A percentile compares a stretch with the other conserved stretches of the same genome.
phyloP scores from a whole-genome alignment of 2,888 invertebrate genomes.

The Autographa gamma region DNA sequence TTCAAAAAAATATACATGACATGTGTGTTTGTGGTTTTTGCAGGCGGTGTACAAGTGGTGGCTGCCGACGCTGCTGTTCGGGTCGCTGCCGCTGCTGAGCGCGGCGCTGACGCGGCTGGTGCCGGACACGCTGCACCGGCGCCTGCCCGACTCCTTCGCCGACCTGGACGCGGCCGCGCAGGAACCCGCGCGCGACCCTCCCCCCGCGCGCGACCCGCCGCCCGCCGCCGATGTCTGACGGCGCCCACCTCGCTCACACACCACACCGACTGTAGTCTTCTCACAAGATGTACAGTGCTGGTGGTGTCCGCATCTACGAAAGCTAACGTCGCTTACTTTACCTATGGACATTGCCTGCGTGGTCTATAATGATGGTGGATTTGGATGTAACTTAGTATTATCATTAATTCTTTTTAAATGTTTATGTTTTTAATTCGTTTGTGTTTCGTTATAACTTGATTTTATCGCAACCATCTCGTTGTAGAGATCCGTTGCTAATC shows the following conservation, averaged over 20 bases:
- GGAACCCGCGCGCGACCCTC: neutral
- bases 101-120: slow-evolving; percentile 87
- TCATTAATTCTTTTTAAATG: too few relatives aligned
- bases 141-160: slow-evolving; percentile 89
- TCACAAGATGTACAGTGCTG: neutral
- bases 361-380: too few relatives aligned
- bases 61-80: slow-evolving; percentile 86
- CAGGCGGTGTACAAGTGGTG: slow-evolving; percentile 77
- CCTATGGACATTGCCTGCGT: too few relatives aligned
- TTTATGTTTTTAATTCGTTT: too few relatives aligned
- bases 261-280: neutral
- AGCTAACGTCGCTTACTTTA: too few relatives aligned
- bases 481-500: neutral
- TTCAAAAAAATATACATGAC: neutral
- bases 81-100: slow-evolving; percentile 86
- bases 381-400: too few relatives aligned
- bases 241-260: neutral
- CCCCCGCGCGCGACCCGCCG: neutral
- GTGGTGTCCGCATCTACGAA: neutral
- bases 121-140: slow-evolving; percentile 90
- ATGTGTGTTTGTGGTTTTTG: neutral
- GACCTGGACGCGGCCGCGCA: slow-evolving; percentile 73
- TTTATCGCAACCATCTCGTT: neutral
- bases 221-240: slow-evolving; percentile 22
- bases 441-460: too few relatives aligned